Evolutionary conservation across 2,113 vertebrate genomes (phyloP), one percentile per base, ranked within the genome.

Genomic region (Eudyptes chrysolophus): DNA sequence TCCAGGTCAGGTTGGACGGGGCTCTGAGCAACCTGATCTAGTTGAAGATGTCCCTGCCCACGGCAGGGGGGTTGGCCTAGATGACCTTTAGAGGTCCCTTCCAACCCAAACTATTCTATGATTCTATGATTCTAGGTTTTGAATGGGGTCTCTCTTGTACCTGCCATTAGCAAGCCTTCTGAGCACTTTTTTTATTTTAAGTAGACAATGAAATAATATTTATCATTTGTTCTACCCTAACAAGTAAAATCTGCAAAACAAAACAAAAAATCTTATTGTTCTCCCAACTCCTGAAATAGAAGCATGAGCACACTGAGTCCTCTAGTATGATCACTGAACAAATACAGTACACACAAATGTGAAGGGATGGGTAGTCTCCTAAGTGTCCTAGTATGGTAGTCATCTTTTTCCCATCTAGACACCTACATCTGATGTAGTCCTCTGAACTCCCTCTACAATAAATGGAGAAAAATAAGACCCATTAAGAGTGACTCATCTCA

Each of bases 321-420:
- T 88, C 48, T 22, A 4, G 17, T 19, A 18, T 57, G 54, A 57
- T 77, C 49, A 61, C 36, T 77, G 62, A 92, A 72, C 25, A 80
- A 58, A 65, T 20, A 65, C 0, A 1, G 7, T 7, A 27, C 18
- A 40, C 8, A 34, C 2, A 92, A 4, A 57, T 12, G 4, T 48
- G 42, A 76, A 94, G 24, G 22, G 48, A n/a, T 29, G 30, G 25
- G 10, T 20, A 68, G 20, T 54, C 26, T 58, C 20, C 19, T 57
- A 84, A 40, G 34, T 11, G 66, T 6, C 49, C 8, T 27, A 11
- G 19, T 7, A 25, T 29, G 16, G 15, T 3, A 20, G 6, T 29
- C 10, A 42, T 40, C 10, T 9, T 48, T 64, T 70, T 66, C 58
- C 46, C n/a, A 42, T 42, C 42, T 80, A 0, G 0, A 58, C 19